Evolutionary conservation across 2,113 vertebrate genomes (phyloP), one percentile per base, ranked within the genome.

Genomic region (Carollia perspicillata): DNA sequence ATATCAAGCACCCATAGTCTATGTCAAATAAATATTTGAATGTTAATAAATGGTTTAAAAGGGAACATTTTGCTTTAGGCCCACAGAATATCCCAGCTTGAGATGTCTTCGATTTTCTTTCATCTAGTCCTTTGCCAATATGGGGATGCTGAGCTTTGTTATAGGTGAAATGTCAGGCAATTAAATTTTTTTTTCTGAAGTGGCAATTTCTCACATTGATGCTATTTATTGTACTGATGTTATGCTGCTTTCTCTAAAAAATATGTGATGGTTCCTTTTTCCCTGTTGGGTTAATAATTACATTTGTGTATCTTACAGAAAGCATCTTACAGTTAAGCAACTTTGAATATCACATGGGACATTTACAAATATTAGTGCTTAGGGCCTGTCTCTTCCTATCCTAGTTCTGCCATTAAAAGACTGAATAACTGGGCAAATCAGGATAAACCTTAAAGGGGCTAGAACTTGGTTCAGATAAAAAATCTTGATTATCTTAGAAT

Each of bases 291-390:
- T 86, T 93, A 89, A 69, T 88, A 90, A 37, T 84, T 81, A 89
- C 58, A 13, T 78, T 74, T 81, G 35, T 66, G 1, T 93, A 44
- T 84, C 58, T 37, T 42, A 77, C 30, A 72, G 49, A 80, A 86
- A 84, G 49, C 53, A 63, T 87, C n/a, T n/a, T 95, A 89, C 47
- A 30, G 6, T 93, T 93, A 89, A 95, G 35, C 66, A 93, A 53
- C 26, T 93, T 63, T 93, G 51, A 93, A 20, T 88, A 81, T 88
- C 47, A 78, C 30, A 69, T 93, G 63, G 51, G 22, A 12, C 44
- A 44, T 4, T 68, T 78, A 83, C 23, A 91, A 81, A 92, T 71
- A 42, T 47, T 95, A 44, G n/a, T 91, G 26, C 47, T 75, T 79
- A 75, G 47, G 26, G 6, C 16, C 20, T 95, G 55, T 28, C 16